Percentiles rank a stretch among this genome's conserved stretches.
Evolutionary conservation across 1,140 invertebrate species (phyloP).

Genomic region (Eueides isabella): DNA sequence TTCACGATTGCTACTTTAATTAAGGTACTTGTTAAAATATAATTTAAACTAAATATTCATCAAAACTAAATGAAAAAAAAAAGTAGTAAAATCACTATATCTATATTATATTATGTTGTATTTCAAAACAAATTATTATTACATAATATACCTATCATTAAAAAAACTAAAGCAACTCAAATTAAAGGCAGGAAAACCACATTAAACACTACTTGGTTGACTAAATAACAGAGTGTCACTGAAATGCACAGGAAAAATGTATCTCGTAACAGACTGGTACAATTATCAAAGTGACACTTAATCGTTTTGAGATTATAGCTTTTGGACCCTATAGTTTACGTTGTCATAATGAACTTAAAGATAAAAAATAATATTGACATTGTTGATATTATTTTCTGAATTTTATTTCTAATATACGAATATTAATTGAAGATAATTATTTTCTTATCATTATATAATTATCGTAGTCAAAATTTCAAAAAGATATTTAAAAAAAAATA

Average conservation of each 20-base stretch:
- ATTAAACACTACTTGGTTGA: slow-evolving; percentile 22
- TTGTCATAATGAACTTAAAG: not conserved
- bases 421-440: too few relatives aligned
- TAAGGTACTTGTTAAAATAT: too few relatives aligned
- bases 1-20: too few relatives aligned
- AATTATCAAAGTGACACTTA: slow-evolving; percentile 26
- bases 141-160: slow-evolving; percentile 5
- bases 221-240: slow-evolving; percentile 26
- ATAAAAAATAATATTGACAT: not conserved
- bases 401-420: too few relatives aligned
- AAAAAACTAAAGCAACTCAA: slow-evolving; percentile 8
- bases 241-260: slow-evolving; percentile 19
- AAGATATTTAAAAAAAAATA: too few relatives aligned
- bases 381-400: too few relatives aligned
- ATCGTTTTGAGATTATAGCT: slow-evolving; percentile 29
- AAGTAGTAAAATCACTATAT: too few relatives aligned
- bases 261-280: slow-evolving; percentile 1
- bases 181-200: not conserved
- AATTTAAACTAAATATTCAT: too few relatives aligned
- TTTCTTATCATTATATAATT: too few relatives aligned
- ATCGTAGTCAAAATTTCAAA: too few relatives aligned
- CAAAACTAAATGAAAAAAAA: too few relatives aligned
- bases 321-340: not conserved
- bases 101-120: not conserved
- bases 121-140: slow-evolving; percentile 6